Percentiles rank a stretch among this genome's conserved stretches.
Evolutionary conservation across 1,140 invertebrate genomes (phyloP).

Genomic region (Diorhabda carinulata): DNA sequence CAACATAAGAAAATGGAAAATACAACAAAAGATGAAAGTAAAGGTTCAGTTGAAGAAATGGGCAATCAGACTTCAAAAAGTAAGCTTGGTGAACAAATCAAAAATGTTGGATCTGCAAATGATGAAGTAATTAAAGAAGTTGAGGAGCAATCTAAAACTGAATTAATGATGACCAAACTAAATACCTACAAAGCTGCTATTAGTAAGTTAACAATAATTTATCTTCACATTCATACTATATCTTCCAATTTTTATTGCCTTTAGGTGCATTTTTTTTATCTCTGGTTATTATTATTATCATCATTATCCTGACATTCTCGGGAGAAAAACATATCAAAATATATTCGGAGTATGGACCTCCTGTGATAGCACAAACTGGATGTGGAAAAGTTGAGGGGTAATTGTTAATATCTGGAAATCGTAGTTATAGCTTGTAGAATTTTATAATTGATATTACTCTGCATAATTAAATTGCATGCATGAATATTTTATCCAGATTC

Average conservation of each 20-base stretch:
- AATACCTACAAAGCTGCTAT: background rate
- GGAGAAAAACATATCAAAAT: background rate
- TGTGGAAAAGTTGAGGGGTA: conserved; percentile 1
- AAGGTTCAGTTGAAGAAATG: background rate
- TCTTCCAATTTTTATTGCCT: background rate
- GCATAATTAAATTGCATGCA: too few species aligned
- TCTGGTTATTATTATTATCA: background rate
- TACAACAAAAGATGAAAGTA: background rate
- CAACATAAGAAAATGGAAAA: too few species aligned
- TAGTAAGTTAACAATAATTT: background rate
- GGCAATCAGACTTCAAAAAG: background rate
- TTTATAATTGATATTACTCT: too few species aligned
- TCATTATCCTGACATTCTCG: background rate
- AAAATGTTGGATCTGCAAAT: background rate
- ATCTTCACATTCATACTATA: background rate
- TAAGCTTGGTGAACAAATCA: background rate
- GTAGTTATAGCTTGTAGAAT: too few species aligned
- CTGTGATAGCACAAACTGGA: background rate
- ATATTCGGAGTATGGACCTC: background rate
- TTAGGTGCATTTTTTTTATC: background rate
- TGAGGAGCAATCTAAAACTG: background rate
- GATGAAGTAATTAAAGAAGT: background rate
- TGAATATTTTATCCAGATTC: too few species aligned
- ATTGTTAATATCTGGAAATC: background rate
- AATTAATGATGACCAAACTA: background rate